Evolutionary conservation across 2,797 vertebrate species (phyloP), one percentile per base, ranked within the genome.

Genomic region (Chrosomus eos): DNA sequence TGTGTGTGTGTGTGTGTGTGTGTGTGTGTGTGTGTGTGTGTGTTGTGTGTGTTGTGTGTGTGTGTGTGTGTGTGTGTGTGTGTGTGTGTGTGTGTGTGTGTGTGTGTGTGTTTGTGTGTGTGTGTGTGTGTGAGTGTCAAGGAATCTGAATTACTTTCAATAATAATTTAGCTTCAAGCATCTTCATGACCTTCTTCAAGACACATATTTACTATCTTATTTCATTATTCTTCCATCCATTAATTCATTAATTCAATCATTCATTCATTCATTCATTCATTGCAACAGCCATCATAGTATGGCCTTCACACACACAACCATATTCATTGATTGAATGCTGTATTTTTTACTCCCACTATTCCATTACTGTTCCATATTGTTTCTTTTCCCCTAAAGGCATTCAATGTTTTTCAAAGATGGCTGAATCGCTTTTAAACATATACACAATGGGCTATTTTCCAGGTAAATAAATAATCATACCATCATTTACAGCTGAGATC

Each of bases 401-500:
- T 28, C 26, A 51, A 1, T 28, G 28, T 7, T 48, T 45, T 77
- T 64, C 28, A 13, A 38, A 60, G 21, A 60, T n/a, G 33, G 11
- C 23, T 38, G 58, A 31, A 45, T 31, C 9, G 0, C 40, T 43
- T 43, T 31, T 28, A 64, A 38, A 26, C 5, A 19, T 79, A 26
- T 77, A 64, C 60, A 66, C 21, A 13, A 2, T n/a, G 19, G n/a
- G 18, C 38, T 62, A 4, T 31, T 62, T 78, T 43, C 18, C 31
- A 75, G n/a, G 60, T 43, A 64, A 79, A 66, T 45, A 40, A 45
- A 79, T 79, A 66, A 64, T 43, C 38, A 64, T 26, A 7, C 14
- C 62, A 77, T 84, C 26, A 70, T 70, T 84, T 83, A 83, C 60
- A 68, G 48, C 19, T 43, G n/a, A 38, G 23, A 76, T 5, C 36